phyloP scores from a whole-genome alignment of 2,888 invertebrate genomes.

The Apoderus coryli region DNA sequence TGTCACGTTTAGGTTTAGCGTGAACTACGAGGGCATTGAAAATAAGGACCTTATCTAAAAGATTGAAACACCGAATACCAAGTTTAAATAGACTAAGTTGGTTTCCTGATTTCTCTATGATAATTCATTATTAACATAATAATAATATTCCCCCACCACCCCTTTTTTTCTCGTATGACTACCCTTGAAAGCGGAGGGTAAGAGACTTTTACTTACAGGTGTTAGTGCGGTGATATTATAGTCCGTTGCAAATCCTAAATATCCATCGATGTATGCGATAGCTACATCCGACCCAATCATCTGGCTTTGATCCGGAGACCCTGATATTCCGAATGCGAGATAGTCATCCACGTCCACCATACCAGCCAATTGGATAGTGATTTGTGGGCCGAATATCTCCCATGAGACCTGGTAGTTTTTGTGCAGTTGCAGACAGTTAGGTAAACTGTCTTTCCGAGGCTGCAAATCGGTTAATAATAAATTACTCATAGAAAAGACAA shows the following conservation, averaged over 20 bases:
- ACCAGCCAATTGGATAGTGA: conserved; percentile 72
- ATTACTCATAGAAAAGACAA: background rate
- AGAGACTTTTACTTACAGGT: conserved; percentile 48
- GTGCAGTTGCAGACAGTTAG: conserved; percentile 77
- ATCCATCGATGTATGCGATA: conserved; percentile 57
- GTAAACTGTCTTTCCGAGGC: conserved; percentile 50
- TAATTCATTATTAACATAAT: no score
- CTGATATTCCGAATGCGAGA: conserved; percentile 81
- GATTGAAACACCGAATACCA: no score
- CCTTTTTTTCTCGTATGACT: no score
- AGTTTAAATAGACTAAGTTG: no score
- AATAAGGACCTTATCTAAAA: no score
- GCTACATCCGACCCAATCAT: conserved; percentile 82
- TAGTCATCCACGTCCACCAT: conserved; percentile 64
- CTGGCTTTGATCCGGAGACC: conserved; percentile 49
- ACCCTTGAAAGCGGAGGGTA: no score
- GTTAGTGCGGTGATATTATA: conserved; percentile 75
- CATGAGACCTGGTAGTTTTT: conserved; percentile 71
- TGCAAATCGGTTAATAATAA: conserved; percentile 18
- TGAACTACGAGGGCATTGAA: no score
- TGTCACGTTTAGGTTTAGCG: no score
- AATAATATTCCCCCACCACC: no score
- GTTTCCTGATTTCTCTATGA: no score
- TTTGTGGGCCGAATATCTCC: conserved; percentile 81
- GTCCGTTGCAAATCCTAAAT: conserved; percentile 61